Evolutionary conservation across 2,113 vertebrate species (phyloP), one percentile per base, ranked within the genome.

Genomic region (Aegypius monachus): DNA sequence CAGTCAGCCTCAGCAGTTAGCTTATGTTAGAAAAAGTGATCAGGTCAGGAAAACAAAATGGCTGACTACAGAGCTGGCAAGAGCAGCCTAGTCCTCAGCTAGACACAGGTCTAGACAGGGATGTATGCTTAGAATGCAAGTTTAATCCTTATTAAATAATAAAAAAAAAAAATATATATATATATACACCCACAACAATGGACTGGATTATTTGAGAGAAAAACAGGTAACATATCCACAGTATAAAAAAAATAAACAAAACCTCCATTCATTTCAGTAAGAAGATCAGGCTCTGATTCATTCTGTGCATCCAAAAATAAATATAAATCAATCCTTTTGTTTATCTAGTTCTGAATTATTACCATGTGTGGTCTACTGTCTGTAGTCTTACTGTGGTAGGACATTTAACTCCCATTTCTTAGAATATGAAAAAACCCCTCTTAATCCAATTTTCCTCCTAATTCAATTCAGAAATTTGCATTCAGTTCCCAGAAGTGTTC

Each of bases 401-500:
- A 74, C 29, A 74, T 52, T 61, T 66, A 91, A 90, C 14, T 81
- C 21, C 63, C 31, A 29, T 81, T 62, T 95, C 90, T 78, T 52
- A 79, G 43, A 86, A 91, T 32, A 84, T n/a, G 7, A 66, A 89
- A 78, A 67, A 75, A 53, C 61, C 4, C 7, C 48, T 80, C 56
- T 19, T 94, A 93, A 96, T 94, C 67, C 23, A 95, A 81, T 95
- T 94, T 97, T 91, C 14, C 32, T 88, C 42, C 42, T 96, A 94
- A 95, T 87, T 95, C 66, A 91, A 94, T 88, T 92, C 79, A 95
- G 75, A 89, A 96, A 93, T 95, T 96, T 92, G 42, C 62, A 88
- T 96, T 79, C n/a, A 82, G 40, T 98, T 97, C 93, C 94, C 97
- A 98, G 95, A 98, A 98, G 78, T 86, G 83, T 85, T 96, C 90